A percentile compares a stretch with the other conserved stretches of the same genome.
These are phyloP conservation scores for Psilopogon haemacephalus DNA, from an alignment of 2,113 vertebrate species.

Conservation along the genomic window DNA sequence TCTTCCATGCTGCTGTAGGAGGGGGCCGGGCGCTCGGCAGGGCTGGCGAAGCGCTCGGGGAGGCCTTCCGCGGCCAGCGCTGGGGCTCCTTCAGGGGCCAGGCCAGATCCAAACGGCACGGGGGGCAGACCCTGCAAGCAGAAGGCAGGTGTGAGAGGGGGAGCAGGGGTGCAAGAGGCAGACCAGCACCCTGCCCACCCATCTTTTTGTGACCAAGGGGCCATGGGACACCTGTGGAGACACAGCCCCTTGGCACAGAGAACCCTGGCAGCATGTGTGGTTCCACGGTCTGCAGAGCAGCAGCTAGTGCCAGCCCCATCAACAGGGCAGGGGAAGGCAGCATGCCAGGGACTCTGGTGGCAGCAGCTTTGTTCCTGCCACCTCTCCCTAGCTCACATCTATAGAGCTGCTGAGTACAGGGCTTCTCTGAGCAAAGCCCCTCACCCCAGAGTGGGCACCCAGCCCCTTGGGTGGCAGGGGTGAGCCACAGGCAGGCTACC, in stretches of 20 bases:
- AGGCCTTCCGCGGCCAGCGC: slow-evolving; percentile 81
- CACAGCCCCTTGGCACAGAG: rapidly evolving
- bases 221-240: neutral
- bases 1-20: slow-evolving; percentile 99
- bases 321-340: neutral
- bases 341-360: rapidly evolving
- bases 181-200: neutral
- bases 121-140: slow-evolving; percentile 92
- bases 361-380: neutral
- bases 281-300: neutral
- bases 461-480: neutral
- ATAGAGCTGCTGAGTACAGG: neutral
- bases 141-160: slow-evolving; percentile 70
- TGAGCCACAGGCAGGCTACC: neutral
- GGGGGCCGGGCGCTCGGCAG: slow-evolving; percentile 81
- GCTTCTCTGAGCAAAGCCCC: neutral
- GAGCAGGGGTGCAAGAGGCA: neutral
- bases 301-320: neutral
- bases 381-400: neutral
- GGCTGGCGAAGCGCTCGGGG: slow-evolving; percentile 82
- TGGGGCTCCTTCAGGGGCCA: slow-evolving; percentile 85
- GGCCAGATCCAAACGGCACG: slow-evolving; percentile 80
- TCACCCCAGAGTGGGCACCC: neutral
- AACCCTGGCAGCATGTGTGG: rapidly evolving
- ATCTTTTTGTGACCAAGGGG: neutral